Conservation (phyloP, 2,888 invertebrate species). For the Prosapia bicincta region DNA sequence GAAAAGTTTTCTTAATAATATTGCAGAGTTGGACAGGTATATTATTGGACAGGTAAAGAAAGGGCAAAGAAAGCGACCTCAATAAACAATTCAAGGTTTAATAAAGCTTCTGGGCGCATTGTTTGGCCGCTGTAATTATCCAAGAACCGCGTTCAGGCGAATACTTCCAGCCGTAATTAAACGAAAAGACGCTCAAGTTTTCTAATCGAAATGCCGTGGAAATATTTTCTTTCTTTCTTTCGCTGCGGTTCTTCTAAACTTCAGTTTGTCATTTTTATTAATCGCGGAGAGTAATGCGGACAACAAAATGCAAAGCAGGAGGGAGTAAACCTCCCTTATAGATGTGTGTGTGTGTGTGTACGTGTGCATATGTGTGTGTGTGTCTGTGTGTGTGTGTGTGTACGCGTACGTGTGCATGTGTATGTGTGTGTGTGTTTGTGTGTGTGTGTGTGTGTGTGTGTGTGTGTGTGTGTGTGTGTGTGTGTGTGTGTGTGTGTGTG, state of each 20-base stretch:
- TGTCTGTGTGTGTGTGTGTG: no score
- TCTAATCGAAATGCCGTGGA: slow-evolving; percentile 28
- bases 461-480: no score
- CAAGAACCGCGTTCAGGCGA: slow-evolving; percentile 8
- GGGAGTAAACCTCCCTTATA: no score
- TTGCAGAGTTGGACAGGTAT: neutral
- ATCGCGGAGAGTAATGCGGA: neutral
- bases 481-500: no score
- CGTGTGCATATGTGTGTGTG: no score
- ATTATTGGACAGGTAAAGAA: neutral
- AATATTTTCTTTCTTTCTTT: slow-evolving; percentile 16
- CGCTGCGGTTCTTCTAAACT: neutral
- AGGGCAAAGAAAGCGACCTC: neutral
- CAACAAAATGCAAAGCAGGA: no score
- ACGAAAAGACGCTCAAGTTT: slow-evolving; percentile 31
- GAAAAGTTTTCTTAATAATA: neutral
- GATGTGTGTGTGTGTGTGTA: no score
- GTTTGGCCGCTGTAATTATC: slow-evolving; percentile 27
- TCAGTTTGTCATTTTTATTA: neutral
- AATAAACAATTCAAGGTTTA: slow-evolving; percentile 22
- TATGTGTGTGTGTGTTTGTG: no score
- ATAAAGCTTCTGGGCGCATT: slow-evolving; percentile 20
- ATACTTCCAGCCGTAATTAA: slow-evolving; percentile 30
- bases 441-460: no score
- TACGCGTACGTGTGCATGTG: no score